Evolutionary conservation across 2,797 vertebrate species (phyloP), one percentile per base, ranked within the genome.

Genomic region (Karalla daura): DNA sequence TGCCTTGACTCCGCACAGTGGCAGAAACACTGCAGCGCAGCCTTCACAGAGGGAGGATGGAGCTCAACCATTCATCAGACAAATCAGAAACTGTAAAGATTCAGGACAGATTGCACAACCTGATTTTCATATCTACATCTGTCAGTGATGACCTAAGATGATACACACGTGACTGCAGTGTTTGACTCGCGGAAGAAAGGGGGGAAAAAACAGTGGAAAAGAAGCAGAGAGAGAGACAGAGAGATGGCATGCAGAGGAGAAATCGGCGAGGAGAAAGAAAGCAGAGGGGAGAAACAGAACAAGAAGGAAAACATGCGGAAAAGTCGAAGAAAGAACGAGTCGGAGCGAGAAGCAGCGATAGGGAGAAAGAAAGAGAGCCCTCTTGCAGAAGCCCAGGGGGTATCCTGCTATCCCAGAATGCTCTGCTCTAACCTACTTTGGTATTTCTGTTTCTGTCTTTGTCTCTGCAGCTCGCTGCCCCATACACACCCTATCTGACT

Each of bases 341-440:
- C 30, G 21, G 64, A 78, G 75, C 33, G 60, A 11, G 78, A 68
- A 82, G 44, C 65, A 63, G 78, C 7, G 11, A 76, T 77, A 79
- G 47, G 37, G 61, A 78, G 75, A 73, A 80, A 80, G 80, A 74
- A 71, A 84, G 74, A 67, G 74, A 88, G 87, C 80, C n/a, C 81
- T 91, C 85, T 86, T 78, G 84, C 75, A 88, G 84, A 89, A 83
- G 86, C 89, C 92, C 88, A 91, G 78, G 88, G 91, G 89, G 88
- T 92, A 88, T 90, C 92, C 87, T 88, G 86, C 73, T 69, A 85
- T 93, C 91, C 91, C 91, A 94, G 76, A 91, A 92, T 93, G 88
- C 92, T 80, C 87, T 88, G 87, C 91, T 85, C 83, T 93, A 93
- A 90, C 93, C 91, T 94, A 93, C 90, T 93, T 93, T 91, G 89